These are phyloP conservation scores for Neuroterus valhalla DNA, from an alignment of 1,140 invertebrate genomes.

Conservation along the genomic window DNA sequence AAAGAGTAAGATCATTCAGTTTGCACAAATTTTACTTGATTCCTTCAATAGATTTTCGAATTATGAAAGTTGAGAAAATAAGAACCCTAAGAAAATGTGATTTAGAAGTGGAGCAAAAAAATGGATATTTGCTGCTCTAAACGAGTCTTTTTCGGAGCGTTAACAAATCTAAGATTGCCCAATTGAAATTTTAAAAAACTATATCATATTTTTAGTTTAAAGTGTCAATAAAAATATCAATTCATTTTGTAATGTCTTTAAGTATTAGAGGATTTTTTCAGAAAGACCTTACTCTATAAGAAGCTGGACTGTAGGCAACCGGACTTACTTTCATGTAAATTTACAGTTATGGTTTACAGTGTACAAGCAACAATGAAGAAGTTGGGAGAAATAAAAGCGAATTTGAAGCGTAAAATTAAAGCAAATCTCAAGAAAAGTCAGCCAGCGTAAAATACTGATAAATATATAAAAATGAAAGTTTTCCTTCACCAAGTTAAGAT, in stretches of 20 bases:
- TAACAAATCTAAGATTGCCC: too few relatives aligned
- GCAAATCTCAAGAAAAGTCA: not conserved
- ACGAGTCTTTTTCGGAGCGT: too few relatives aligned
- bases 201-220: too few relatives aligned
- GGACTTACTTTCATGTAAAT: conserved; percentile 9
- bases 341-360: not conserved
- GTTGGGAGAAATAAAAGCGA: not conserved
- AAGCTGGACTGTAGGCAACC: conserved; percentile 30
- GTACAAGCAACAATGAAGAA: not conserved
- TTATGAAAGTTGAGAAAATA: too few relatives aligned
- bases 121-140: too few relatives aligned
- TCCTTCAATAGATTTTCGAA: too few relatives aligned
- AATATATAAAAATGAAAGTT: not conserved
- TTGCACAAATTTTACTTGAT: too few relatives aligned
- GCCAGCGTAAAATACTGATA: not conserved
- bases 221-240: too few relatives aligned
- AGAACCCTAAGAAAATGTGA: too few relatives aligned
- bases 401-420: not conserved
- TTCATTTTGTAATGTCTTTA: not conserved
- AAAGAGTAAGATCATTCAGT: not conserved
- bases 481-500: not conserved
- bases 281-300: conserved; percentile 39
- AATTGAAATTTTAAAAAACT: too few relatives aligned
- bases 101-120: too few relatives aligned
- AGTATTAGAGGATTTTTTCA: conserved; percentile 4